Percentiles rank a stretch among this genome's conserved stretches.
Conservation (phyloP, 2,888 invertebrate species). For the Cenopis cana region DNA sequence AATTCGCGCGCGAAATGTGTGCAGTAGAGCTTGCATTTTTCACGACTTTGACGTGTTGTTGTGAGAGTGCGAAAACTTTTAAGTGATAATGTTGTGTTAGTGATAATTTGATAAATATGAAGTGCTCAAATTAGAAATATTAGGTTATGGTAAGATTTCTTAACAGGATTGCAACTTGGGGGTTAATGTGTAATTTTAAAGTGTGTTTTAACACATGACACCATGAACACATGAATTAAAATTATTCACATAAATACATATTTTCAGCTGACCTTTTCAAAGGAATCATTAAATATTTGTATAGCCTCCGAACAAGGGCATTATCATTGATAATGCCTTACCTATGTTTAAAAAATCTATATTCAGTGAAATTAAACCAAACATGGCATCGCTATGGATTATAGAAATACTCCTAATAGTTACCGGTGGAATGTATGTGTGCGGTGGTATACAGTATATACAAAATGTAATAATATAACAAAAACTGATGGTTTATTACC, state of each 20-base stretch:
- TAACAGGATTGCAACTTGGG: slow-evolving; percentile 36
- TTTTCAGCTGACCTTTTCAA: slow-evolving; percentile 26
- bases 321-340: slow-evolving; percentile 21
- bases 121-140: slow-evolving; percentile 53
- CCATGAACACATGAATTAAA: too few relatives aligned
- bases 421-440: not conserved
- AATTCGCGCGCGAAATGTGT: slow-evolving; percentile 63
- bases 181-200: not conserved
- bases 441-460: too few relatives aligned
- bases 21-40: slow-evolving; percentile 51
- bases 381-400: not conserved
- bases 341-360: slow-evolving; percentile 23
- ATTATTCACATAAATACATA: not conserved
- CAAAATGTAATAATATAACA: too few relatives aligned
- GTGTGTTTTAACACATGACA: too few relatives aligned
- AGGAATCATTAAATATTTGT: slow-evolving; percentile 38
- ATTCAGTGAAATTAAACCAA: not conserved
- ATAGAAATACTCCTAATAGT: not conserved
- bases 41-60: slow-evolving; percentile 50
- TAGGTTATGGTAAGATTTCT: slow-evolving; percentile 56
- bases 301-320: slow-evolving; percentile 18
- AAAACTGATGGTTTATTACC: too few relatives aligned
- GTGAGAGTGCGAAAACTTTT: slow-evolving; percentile 46
- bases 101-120: slow-evolving; percentile 30
- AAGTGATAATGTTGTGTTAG: slow-evolving; percentile 30